Evolutionary conservation across 2,797 vertebrate genomes (phyloP), one percentile per base, ranked within the genome.

Genomic region (Pseudochromis fuscus): DNA sequence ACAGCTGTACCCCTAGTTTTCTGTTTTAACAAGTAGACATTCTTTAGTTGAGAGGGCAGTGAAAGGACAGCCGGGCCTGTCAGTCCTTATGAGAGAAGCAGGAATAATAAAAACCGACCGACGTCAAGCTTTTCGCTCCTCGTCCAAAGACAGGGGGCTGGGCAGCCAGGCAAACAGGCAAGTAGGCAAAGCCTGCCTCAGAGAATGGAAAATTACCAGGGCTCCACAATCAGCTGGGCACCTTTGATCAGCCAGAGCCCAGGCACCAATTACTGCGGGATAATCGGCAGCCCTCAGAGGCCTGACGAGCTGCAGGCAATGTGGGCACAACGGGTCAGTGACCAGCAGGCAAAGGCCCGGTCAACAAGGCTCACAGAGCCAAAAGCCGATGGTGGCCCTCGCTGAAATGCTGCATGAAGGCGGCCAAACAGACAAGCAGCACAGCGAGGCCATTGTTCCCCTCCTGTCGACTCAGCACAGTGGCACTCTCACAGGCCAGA

Each of bases 381-480:
- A 90, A 83, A 88, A 84, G 87, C 86, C 49, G 75, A 23, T 58
- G 71, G 85, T 81, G 86, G 79, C 83, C 80, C 89, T 85, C 24
- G 37, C 63, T 83, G 72, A 85, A 92, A 90, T 56, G 44, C 81
- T 51, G 82, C 81, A 66, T 16, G 86, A 86, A 86, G 82, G 85
- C 78, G 35, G 84, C 82, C 67, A 80, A 90, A 77, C 53, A 65
- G 72, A 81, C 81, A 55, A 67, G 72, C 80, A 76, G 85, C 83
- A 92, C 89, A 91, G 89, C 81, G 31, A 69, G 64, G 82, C 64
- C 81, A 91, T 92, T 92, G 89, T 91, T 91, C 59, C 78, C 69
- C 75, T 81, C 56, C 81, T 86, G 91, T 81, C 82, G 61, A 91
- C 80, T 91, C 88, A 88, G 85, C 85, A 84, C 75, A 81, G 82